phyloP scores from a whole-genome alignment of 2,797 vertebrate genomes.

The Chelmon rostratus region DNA sequence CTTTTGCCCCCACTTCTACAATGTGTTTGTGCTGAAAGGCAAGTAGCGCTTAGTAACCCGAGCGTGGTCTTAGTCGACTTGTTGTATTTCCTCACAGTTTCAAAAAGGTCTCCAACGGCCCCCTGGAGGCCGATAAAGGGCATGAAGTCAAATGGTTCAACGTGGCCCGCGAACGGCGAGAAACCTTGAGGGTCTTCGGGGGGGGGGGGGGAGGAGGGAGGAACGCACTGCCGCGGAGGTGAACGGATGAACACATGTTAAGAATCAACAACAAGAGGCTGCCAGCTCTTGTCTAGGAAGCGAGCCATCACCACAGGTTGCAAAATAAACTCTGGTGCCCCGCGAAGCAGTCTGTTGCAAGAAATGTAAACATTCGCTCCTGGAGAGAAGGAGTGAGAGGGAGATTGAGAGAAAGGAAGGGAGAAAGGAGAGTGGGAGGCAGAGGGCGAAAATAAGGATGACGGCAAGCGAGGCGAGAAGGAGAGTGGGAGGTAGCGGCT shows the following conservation, averaged over 20 bases:
- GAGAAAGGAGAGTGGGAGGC: slow-evolving; percentile 46
- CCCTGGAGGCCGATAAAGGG: slow-evolving; percentile 74
- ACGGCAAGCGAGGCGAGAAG: slow-evolving; percentile 39
- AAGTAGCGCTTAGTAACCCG: slow-evolving; percentile 54
- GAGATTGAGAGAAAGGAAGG: slow-evolving; percentile 51
- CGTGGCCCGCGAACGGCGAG: slow-evolving; percentile 73
- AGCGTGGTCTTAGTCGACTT: slow-evolving; percentile 61
- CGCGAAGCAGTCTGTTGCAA: slow-evolving; percentile 82
- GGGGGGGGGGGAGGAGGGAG: slow-evolving; percentile 29
- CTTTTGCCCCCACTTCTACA: slow-evolving; percentile 14
- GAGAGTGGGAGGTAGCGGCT: slow-evolving; percentile 51
- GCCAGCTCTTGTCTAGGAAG: slow-evolving; percentile 85
- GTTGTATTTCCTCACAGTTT: slow-evolving; percentile 73
- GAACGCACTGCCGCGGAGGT: slow-evolving; percentile 72
- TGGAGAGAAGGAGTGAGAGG: slow-evolving; percentile 64
- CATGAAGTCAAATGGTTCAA: slow-evolving; percentile 77
- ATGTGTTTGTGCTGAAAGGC: slow-evolving; percentile 51
- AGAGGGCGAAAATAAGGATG: slow-evolving; percentile 63
- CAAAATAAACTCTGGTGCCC: slow-evolving; percentile 88
- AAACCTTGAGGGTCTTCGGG: slow-evolving; percentile 72
- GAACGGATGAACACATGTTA: slow-evolving; percentile 87
- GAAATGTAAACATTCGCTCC: slow-evolving; percentile 84
- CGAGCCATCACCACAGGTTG: slow-evolving; percentile 87
- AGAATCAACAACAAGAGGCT: slow-evolving; percentile 85
- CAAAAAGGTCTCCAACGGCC: slow-evolving; percentile 66